Conservation (phyloP, 2,113 vertebrate genomes). For the Amphilophus citrinellus region DNA sequence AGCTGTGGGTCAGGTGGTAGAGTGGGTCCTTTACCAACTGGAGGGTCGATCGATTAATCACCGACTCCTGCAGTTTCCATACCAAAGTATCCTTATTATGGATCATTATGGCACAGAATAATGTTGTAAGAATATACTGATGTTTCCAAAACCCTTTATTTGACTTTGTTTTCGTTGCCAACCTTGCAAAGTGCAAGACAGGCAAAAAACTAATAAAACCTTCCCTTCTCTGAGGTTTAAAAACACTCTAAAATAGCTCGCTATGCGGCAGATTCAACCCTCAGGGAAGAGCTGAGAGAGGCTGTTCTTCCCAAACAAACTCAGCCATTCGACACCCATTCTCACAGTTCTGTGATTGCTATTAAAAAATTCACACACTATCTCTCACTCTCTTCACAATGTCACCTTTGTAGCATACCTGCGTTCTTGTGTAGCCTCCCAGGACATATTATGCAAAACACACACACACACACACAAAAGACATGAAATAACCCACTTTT, state of each 20-base stretch:
- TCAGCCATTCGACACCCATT: slow-evolving; percentile 17
- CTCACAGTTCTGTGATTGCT: slow-evolving; percentile 25
- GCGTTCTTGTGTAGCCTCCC: neutral
- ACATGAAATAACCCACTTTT: neutral
- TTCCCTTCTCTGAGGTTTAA: slow-evolving; percentile 50
- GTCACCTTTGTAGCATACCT: neutral
- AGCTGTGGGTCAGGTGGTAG: neutral
- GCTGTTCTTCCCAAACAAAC: slow-evolving; percentile 17
- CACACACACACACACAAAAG: neutral
- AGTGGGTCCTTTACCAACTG: neutral
- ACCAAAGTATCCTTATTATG: neutral
- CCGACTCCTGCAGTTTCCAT: neutral
- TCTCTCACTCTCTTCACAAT: neutral
- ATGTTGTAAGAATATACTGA: neutral
- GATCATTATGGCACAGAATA: neutral
- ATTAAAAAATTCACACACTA: neutral
- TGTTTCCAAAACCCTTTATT: slow-evolving; percentile 14
- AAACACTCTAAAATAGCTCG: slow-evolving; percentile 52
- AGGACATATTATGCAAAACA: neutral
- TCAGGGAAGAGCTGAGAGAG: slow-evolving; percentile 47
- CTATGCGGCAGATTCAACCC: slow-evolving; percentile 42
- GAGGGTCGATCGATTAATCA: neutral
- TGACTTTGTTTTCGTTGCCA: slow-evolving; percentile 38
- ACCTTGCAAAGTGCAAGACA: slow-evolving; percentile 54
- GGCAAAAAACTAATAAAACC: slow-evolving; percentile 54